Conservation (phyloP, 2,888 invertebrate genomes). For the Hermodice carunculata region DNA sequence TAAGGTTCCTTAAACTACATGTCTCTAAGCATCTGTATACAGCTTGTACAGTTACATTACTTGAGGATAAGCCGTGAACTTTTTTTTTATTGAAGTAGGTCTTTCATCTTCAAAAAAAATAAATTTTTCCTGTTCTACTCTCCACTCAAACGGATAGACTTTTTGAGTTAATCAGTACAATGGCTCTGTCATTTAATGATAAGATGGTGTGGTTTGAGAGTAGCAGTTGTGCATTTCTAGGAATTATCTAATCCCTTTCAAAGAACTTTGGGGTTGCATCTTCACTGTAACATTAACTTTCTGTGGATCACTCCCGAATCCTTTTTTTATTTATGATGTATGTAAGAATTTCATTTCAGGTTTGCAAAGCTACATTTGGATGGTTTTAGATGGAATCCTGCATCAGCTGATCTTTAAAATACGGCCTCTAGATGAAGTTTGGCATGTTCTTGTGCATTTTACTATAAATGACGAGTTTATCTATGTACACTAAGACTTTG, state of each 20-base stretch:
- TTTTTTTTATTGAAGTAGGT: background rate
- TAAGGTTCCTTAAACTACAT: background rate
- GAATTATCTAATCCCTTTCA: slow-evolving; percentile 13
- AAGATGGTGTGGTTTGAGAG: slow-evolving; percentile 11
- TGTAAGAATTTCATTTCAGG: slow-evolving; percentile 24
- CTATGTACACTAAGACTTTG: slow-evolving; percentile 25
- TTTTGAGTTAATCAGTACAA: slow-evolving; percentile 7
- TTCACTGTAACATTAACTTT: slow-evolving; percentile 22
- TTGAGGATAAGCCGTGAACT: slow-evolving; percentile 1
- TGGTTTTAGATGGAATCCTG: too few species aligned
- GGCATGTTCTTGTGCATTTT: too few species aligned
- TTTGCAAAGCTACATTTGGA: slow-evolving; percentile 30
- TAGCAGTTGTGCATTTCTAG: too few species aligned
- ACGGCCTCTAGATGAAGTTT: too few species aligned
- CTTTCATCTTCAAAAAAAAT: background rate
- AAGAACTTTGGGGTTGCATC: background rate
- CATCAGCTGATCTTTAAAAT: too few species aligned
- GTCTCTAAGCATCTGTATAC: slow-evolving; percentile 4
- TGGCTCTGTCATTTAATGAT: slow-evolving; percentile 13
- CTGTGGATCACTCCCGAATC: slow-evolving; percentile 24
- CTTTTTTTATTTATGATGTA: slow-evolving; percentile 10
- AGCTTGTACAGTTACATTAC: slow-evolving; percentile 1
- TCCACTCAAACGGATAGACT: background rate
- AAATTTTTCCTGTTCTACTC: background rate
- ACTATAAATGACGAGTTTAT: slow-evolving; percentile 32